A percentile compares a stretch with the other conserved stretches of the same genome.
phyloP scores from a whole-genome alignment of 2,888 invertebrate species.

The Serrognathus titanus region DNA sequence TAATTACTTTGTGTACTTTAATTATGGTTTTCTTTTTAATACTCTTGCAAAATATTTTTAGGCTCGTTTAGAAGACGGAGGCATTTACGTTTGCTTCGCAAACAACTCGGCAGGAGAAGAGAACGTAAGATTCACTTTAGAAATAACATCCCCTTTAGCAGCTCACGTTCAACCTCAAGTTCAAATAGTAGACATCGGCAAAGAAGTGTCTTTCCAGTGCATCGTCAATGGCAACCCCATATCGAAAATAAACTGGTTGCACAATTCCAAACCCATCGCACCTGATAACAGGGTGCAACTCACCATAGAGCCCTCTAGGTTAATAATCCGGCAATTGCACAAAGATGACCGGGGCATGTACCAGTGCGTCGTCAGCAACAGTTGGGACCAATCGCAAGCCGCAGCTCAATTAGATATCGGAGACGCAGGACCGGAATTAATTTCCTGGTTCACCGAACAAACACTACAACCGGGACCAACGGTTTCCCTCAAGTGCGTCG shows the following conservation, averaged over 20 bases:
- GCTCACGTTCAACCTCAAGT: constrained; percentile 76
- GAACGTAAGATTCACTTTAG: constrained; percentile 71
- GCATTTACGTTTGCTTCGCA: constrained; percentile 85
- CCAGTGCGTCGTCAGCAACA: constrained; percentile 84
- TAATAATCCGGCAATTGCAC: constrained; percentile 62
- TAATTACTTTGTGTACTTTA: too few relatives aligned
- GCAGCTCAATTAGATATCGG: constrained; percentile 77
- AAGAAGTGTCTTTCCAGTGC: constrained; percentile 83
- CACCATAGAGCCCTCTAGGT: constrained; percentile 42
- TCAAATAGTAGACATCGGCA: constrained; percentile 78
- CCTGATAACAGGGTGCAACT: constrained; percentile 45
- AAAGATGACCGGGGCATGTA: constrained; percentile 87
- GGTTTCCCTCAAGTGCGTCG: constrained; percentile 81
- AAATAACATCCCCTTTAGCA: constrained; percentile 76
- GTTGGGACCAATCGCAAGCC: constrained; percentile 81
- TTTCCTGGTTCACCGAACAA: constrained; percentile 90
- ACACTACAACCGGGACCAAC: constrained; percentile 88
- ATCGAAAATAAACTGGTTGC: constrained; percentile 71
- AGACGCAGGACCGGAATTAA: constrained; percentile 84
- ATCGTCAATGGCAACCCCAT: constrained; percentile 84
- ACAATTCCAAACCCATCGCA: constrained; percentile 60
- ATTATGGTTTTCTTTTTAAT: background rate
- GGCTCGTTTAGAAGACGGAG: constrained; percentile 72
- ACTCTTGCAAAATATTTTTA: constrained; percentile 21
- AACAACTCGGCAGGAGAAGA: constrained; percentile 87